Evolutionary conservation across 2,797 vertebrate species (phyloP).

Genomic region (Crenuchus spilurus): DNA sequence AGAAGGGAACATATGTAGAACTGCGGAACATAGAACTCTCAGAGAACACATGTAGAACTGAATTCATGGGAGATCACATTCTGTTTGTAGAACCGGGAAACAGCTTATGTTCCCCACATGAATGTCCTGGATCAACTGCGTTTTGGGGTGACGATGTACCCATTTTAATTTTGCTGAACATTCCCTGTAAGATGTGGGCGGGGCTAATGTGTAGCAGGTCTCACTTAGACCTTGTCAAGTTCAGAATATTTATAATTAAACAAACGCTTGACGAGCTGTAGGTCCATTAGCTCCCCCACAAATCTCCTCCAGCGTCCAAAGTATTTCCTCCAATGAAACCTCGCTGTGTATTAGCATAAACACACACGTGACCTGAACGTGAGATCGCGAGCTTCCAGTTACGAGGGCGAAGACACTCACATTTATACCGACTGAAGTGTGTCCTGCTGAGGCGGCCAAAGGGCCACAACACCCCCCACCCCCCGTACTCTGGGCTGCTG

Average conservation of each 20-base stretch:
- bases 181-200: background rate
- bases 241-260: background rate
- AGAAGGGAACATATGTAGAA: no score
- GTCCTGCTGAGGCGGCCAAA: background rate
- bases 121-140: no score
- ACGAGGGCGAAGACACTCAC: no score
- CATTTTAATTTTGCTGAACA: no score
- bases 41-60: no score
- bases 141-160: no score
- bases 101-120: no score
- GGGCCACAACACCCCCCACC: background rate
- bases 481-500: no score
- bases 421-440: background rate
- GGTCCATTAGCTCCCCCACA: background rate
- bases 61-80: no score
- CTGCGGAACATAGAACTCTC: no score
- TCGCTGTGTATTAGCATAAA: background rate
- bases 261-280: background rate
- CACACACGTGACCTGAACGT: background rate
- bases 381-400: background rate
- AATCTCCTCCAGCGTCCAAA: background rate
- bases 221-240: background rate
- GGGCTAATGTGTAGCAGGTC: background rate
- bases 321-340: no score
- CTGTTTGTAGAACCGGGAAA: no score